Evolutionary conservation across 2,888 invertebrate genomes (phyloP), one percentile per base, ranked within the genome.

Genomic region (Elmis aenea): DNA sequence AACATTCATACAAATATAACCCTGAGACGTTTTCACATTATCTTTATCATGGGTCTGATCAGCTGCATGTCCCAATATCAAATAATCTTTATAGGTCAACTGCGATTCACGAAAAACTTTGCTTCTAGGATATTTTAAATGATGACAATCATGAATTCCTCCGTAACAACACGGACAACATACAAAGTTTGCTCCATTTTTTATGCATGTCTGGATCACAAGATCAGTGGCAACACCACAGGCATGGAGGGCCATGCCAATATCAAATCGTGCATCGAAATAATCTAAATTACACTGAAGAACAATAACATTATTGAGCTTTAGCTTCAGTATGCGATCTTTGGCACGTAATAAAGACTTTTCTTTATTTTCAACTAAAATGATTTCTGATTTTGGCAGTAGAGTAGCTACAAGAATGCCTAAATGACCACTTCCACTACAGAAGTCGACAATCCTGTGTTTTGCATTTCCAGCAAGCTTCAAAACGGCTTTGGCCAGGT

Each of bases 151-250:
- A 64, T 85, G 84, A 8, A 95, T 75, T 2, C 84, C 83, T 1
- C 95, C 95, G 68, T 95, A 95, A 62, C 95, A 95, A 63, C 96
- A 96, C 0, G 95, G 95, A 57, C 91, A 92, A 32, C 89, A 75
- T 1, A 93, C 84, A 71, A 95, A 93, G 46, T 83, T 77, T 0
- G 94, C 93, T 36, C 74, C 73, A 8, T 75, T 77, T 26, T 75
- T 69, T 8, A 87, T 74, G 62, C 95, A 95, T 58, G 85, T 84
- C 52, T 85, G 79, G 29, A 95, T 72, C 1, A 95, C 93, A 42
- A 95, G 75, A 68, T 96, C 96, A 1, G 91, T 93, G 1, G 94
- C 94, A 6, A 90, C 85, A 1, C 95, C 95, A 68, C 95, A 96
- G 2, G 94, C 95, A 69, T 95, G 95, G 16, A 96, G 69, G 2